phyloP scores from a whole-genome alignment of 2,797 vertebrate species.

The Thunnus albacares region DNA sequence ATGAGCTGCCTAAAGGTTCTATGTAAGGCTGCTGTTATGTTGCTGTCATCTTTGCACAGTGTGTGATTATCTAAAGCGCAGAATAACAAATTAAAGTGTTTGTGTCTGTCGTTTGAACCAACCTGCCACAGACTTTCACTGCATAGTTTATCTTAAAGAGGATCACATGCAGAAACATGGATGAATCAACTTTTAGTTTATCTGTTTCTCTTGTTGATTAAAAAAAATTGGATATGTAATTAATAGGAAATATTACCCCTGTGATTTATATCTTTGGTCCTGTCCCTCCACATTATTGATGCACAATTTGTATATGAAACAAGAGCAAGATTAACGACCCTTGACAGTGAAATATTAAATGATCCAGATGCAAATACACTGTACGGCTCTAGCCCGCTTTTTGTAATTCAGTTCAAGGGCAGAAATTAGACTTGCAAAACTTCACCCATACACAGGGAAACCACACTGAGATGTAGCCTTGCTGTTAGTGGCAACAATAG shows the following conservation, averaged over 20 bases:
- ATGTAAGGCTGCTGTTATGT: slow-evolving; percentile 67
- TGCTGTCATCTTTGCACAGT: slow-evolving; percentile 64
- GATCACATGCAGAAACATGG: slow-evolving; percentile 1
- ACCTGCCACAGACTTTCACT: slow-evolving; percentile 37
- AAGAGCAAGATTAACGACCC: slow-evolving; percentile 84
- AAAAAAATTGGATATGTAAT: slow-evolving; percentile 56
- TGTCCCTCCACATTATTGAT: slow-evolving; percentile 54
- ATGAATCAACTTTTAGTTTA: slow-evolving; percentile 30
- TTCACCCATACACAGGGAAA: slow-evolving; percentile 80
- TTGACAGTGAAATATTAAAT: slow-evolving; percentile 88
- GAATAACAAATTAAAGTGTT: slow-evolving; percentile 61
- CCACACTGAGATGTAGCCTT: slow-evolving; percentile 82
- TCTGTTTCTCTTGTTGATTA: slow-evolving; percentile 52
- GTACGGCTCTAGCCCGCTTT: slow-evolving; percentile 67
- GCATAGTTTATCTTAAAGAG: slow-evolving; percentile 37
- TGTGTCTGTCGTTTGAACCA: slow-evolving; percentile 52
- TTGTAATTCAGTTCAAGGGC: slow-evolving; percentile 86
- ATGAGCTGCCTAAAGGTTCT: slow-evolving; percentile 75
- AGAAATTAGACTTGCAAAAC: slow-evolving; percentile 89
- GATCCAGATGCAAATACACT: slow-evolving; percentile 83
- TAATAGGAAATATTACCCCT: slow-evolving; percentile 36
- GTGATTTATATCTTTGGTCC: slow-evolving; percentile 55
- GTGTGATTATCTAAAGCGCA: slow-evolving; percentile 68
- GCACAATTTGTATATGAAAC: slow-evolving; percentile 63
- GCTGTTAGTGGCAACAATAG: slow-evolving; percentile 76